phyloP scores from a whole-genome alignment of 2,113 vertebrate species.

The Pseudopodoces humilis region DNA sequence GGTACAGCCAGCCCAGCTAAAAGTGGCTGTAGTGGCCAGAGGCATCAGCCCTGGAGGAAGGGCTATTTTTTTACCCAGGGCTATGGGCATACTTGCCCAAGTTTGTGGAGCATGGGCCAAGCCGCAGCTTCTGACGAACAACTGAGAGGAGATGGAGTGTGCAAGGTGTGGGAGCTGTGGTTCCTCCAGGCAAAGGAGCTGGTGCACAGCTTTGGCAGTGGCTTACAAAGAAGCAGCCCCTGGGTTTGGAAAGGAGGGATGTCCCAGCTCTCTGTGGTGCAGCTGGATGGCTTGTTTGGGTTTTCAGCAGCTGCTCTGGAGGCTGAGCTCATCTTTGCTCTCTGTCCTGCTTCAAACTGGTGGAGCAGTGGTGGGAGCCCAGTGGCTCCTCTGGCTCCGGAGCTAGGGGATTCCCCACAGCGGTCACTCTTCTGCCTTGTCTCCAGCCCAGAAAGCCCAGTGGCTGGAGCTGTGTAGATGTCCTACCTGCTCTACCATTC shows the following conservation, averaged over 20 bases:
- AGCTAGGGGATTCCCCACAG: not conserved
- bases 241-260: not conserved
- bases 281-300: not conserved
- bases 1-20: accelerated
- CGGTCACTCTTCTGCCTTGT: not conserved
- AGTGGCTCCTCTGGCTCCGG: not conserved
- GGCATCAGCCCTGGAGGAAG: not conserved
- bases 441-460: not conserved
- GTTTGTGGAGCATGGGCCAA: not conserved
- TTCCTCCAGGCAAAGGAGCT: not conserved
- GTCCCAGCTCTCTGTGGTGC: not conserved
- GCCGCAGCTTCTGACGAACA: accelerated
- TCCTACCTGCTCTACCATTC: not conserved
- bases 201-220: not conserved
- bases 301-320: not conserved
- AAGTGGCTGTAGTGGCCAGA: not conserved
- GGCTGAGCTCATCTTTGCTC: not conserved
- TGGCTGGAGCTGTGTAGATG: not conserved
- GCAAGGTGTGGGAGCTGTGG: not conserved
- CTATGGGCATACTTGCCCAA: not conserved
- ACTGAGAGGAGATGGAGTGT: not conserved
- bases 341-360: not conserved
- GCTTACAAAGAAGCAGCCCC: not conserved
- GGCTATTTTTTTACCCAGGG: constrained; percentile 16
- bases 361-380: not conserved